phyloP scores from a whole-genome alignment of 2,797 vertebrate genomes.

The Thaleichthys pacificus region DNA sequence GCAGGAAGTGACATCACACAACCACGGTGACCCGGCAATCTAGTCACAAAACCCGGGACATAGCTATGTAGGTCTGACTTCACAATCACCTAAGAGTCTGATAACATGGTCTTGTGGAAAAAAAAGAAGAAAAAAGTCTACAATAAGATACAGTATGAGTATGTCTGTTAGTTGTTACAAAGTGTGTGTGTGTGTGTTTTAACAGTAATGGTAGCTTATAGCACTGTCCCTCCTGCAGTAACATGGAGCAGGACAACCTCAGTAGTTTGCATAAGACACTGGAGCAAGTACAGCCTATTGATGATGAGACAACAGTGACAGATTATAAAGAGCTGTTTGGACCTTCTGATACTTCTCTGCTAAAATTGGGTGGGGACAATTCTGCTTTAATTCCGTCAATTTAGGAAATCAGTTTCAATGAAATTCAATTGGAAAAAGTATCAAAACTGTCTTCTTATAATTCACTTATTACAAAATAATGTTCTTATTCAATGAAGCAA shows the following conservation, averaged over 20 bases:
- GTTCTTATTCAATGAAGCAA: not conserved
- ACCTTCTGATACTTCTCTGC: not conserved
- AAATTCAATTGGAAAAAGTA: not conserved
- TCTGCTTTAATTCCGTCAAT: not conserved
- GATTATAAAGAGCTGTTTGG: not conserved
- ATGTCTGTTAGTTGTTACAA: conserved; percentile 20
- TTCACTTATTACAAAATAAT: not conserved
- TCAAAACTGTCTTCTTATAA: not conserved
- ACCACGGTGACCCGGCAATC: conserved; percentile 14
- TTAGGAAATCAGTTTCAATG: not conserved
- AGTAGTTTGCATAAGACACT: conserved; percentile 7
- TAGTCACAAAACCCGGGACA: conserved; percentile 25
- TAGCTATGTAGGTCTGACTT: conserved; percentile 25
- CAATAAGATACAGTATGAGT: conserved; percentile 26
- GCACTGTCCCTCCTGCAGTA: conserved; percentile 26
- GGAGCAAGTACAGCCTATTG: not conserved
- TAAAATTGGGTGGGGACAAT: not conserved
- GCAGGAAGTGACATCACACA: conserved; percentile 20
- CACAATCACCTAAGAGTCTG: conserved; percentile 38
- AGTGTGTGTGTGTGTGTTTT: conserved; percentile 8
- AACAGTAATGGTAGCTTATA: not conserved
- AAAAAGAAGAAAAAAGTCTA: conserved; percentile 23
- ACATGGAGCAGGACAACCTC: conserved; percentile 22
- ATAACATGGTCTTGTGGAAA: conserved; percentile 29
- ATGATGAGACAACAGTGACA: too few species aligned